phyloP scores from a whole-genome alignment of 2,797 vertebrate genomes.

The Mormyrops boulengeri region DNA sequence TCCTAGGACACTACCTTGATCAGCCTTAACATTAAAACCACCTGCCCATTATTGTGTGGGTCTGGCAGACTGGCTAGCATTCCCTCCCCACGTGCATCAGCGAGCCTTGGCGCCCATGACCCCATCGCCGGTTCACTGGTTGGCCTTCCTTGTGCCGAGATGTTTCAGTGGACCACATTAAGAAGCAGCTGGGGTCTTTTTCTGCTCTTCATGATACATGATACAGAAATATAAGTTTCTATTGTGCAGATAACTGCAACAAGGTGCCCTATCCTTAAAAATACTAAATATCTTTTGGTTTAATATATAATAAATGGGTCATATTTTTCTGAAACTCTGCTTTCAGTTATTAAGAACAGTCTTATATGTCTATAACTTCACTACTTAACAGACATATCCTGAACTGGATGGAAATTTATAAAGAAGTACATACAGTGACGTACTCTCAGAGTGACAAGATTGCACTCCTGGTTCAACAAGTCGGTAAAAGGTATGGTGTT shows the following conservation, averaged over 20 bases:
- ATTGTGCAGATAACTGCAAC: not conserved
- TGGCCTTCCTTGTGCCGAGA: not conserved
- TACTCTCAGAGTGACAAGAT: constrained; percentile 57
- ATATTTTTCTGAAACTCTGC: not conserved
- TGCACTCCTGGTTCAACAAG: constrained; percentile 54
- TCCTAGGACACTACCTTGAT: not conserved
- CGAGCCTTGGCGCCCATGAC: not conserved
- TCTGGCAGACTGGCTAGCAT: not conserved
- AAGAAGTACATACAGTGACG: constrained; percentile 55
- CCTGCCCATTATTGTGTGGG: not conserved
- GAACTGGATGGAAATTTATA: constrained; percentile 51
- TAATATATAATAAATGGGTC: not conserved
- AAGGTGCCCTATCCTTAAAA: not conserved
- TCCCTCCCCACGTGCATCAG: not conserved
- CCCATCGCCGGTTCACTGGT: not conserved
- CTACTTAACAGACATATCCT: constrained; percentile 48
- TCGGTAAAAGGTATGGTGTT: constrained; percentile 55
- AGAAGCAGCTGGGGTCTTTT: not conserved
- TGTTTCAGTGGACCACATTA: not conserved
- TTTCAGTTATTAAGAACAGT: not conserved
- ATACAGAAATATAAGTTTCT: not conserved
- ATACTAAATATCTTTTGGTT: not conserved
- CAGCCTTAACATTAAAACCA: not conserved
- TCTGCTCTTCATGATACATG: not conserved
- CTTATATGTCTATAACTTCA: constrained; percentile 7